Evolutionary conservation across 2,113 vertebrate species (phyloP), one percentile per base, ranked within the genome.

Genomic region (Ahaetulla prasina): DNA sequence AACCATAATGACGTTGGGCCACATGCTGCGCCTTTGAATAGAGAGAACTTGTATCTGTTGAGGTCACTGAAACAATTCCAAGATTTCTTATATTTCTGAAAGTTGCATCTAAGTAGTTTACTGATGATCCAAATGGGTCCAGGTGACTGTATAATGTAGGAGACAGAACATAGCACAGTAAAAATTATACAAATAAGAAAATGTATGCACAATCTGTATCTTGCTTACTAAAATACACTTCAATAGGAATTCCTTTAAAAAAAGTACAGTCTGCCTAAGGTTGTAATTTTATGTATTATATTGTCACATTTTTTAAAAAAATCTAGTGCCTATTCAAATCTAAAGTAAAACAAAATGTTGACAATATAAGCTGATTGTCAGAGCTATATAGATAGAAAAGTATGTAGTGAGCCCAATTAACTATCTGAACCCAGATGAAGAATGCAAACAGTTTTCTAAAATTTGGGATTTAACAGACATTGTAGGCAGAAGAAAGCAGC

Each of bases 51-150:
- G 97, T 98, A 96, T 99, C 99, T 9, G 99, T 99, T 80, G 99
- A 99, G 0, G 99, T 99, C 97, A 99, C 91, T 0, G 99, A 99
- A 57, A 99, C 97, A 85, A 99, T 99, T 80, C 99, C 99, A 94
- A 99, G 97, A 94, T 99, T 99, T 23, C 99, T 97, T 89, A 99
- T 96, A 0, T 99, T 99, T 89, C 98, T 98, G 92, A 99, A 99
- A 57, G 99, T 98, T 27, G 99, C 98, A 93, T 99, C 99, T 96
- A 99, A 97, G 90, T 99, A 99, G 96, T 99, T 99, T 92, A 99
- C 99, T 0, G 99, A 97, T 0, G 98, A 98, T 74, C 99, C 99
- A 9, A 98, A 99, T 5, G 99, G 99, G 91, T 99, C 99, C 96
- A 99, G 95, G 95, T 99, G 99, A 96, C 99, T 99, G n/a, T 90